phyloP scores from a whole-genome alignment of 2,888 invertebrate genomes.

The Monoplex corrugatus region DNA sequence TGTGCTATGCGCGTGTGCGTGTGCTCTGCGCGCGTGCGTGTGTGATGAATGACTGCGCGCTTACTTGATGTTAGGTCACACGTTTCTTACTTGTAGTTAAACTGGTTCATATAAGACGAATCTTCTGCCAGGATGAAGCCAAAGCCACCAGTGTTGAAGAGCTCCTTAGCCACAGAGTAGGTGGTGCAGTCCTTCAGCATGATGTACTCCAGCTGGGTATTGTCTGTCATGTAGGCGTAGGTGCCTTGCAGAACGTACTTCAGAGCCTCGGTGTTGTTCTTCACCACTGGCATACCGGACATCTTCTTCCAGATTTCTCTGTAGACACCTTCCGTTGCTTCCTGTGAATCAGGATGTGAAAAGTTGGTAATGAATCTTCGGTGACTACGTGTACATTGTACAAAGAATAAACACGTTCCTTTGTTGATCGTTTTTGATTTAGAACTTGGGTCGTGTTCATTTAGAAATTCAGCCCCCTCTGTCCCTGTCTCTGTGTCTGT shows the following conservation, averaged over 20 bases:
- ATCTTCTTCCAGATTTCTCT: slow-evolving; percentile 59
- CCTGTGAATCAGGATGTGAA: slow-evolving; percentile 57
- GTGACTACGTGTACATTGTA: too few relatives aligned
- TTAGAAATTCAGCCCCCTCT: too few relatives aligned
- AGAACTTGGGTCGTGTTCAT: too few relatives aligned
- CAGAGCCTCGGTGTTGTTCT: slow-evolving; percentile 58
- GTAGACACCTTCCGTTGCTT: slow-evolving; percentile 61
- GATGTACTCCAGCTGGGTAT: slow-evolving; percentile 58
- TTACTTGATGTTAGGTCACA: too few relatives aligned
- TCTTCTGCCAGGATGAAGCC: slow-evolving; percentile 54
- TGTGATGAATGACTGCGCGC: too few relatives aligned
- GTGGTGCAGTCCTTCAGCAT: slow-evolving; percentile 50
- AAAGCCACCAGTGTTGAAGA: slow-evolving; percentile 58
- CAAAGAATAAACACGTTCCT: too few relatives aligned
- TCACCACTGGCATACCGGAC: slow-evolving; percentile 58
- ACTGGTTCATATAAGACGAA: slow-evolving; percentile 58
- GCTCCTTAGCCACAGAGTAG: slow-evolving; percentile 55
- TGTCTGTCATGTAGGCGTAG: slow-evolving; percentile 55
- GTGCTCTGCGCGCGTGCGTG: too few relatives aligned
- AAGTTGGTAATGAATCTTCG: too few relatives aligned
- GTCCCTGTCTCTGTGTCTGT: neutral
- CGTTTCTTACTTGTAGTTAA: slow-evolving; percentile 63
- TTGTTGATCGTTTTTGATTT: too few relatives aligned
- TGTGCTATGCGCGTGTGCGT: too few relatives aligned
- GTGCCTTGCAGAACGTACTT: slow-evolving; percentile 56